Base-by-base conservation (phyloP, 2,888 invertebrate genomes). In the Thymelicus sylvestris region DNA sequence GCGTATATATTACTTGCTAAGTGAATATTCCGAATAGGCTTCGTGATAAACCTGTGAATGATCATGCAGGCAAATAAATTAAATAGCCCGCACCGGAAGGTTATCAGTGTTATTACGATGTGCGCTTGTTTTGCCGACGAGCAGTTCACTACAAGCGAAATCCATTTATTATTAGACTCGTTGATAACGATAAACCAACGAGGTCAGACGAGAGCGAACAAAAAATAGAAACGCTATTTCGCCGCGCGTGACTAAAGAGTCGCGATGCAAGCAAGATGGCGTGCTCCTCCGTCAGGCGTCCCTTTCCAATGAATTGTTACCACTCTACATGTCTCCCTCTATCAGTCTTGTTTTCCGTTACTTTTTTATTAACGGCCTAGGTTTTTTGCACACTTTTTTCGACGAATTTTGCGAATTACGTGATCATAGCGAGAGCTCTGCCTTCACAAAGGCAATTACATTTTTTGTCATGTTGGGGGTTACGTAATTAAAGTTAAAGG, bases 121-220 rank as follows among this genome's bases (percentile, higher is more conserved):
- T 78, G 81, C 77, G 81, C 80, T 82, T 76, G 81, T 84, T 84
- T 80, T 82, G 79, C 79, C 81, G 77, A 81, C 84, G 86, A 87
- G 12, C 59, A 39, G 59, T 87, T 84, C 83, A 81, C 83, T 81
- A 84, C 83, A 79, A 83, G 84, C 84, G 80, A 88, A 90, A 87
- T 87, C 85, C 85, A 86, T 89, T 90, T 90, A 88, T 89, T 89
- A 88, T 89, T 90, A 88, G 84, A 84, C 83, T 79, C 79, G 85
- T 85, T 90, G 92, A 92, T 92, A 93, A 91, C 90, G 92, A 93
- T 93, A 92, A 91, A 91, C 84, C 87, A 89, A 89, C 90, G 92
- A 92, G 92, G 92, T 92, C 92, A 92, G 88, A 86, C 86, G 84
- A 88, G 69, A 90, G 81, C 87, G 86, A 84, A 89, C 91, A 93